Evolutionary conservation across 2,113 vertebrate genomes (phyloP).

Genomic region (Vidua macroura): DNA sequence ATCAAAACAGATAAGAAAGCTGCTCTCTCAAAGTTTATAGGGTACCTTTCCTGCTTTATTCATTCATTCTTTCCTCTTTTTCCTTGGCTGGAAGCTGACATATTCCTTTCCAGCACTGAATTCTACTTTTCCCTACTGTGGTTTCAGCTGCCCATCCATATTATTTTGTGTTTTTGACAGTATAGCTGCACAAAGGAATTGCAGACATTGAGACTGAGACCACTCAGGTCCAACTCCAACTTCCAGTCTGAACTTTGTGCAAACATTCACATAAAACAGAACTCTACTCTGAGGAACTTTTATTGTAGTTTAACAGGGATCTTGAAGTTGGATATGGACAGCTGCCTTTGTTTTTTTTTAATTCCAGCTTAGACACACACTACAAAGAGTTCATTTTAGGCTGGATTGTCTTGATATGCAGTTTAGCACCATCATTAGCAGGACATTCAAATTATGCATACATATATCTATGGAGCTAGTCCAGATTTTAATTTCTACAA

Average conservation of each 20-base stretch:
- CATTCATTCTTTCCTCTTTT: not conserved
- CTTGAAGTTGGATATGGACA: not conserved
- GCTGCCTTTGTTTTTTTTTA: not conserved
- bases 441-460: not conserved
- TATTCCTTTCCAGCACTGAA: not conserved
- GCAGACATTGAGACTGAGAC: not conserved
- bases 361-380: not conserved
- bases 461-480: not conserved
- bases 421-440: not conserved
- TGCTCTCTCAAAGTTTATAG: not conserved
- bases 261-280: not conserved
- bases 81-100: not conserved
- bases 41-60: not conserved
- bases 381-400: not conserved
- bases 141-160: not conserved
- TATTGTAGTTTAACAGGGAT: not conserved
- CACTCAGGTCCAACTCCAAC: not conserved
- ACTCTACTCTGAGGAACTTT: not conserved
- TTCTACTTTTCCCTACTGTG: not conserved
- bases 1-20: not conserved
- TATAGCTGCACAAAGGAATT: not conserved
- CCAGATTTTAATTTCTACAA: not conserved
- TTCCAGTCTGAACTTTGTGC: not conserved
- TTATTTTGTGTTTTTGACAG: not conserved
- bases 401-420: not conserved